Conservation (phyloP, 2,113 vertebrate species). For the Cromileptes altivelis region DNA sequence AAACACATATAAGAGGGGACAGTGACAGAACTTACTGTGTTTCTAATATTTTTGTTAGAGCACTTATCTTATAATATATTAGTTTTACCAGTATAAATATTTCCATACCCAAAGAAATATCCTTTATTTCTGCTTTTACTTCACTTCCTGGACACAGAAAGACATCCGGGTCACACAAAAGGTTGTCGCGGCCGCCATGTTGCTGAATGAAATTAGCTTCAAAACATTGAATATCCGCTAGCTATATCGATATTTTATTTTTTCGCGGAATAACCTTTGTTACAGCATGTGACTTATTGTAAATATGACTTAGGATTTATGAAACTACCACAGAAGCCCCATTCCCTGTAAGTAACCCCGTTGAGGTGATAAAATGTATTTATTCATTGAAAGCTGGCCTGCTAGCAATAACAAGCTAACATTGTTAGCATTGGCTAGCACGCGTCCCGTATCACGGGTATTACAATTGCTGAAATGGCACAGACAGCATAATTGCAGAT, state of each 20-base stretch:
- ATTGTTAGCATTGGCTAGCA: constrained; percentile 56
- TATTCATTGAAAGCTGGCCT: constrained; percentile 58
- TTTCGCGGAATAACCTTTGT: constrained; percentile 38
- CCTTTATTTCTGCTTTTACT: too few species aligned
- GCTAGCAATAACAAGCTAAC: constrained; percentile 73
- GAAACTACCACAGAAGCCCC: constrained; percentile 43
- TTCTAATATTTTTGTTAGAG: too few species aligned
- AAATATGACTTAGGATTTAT: constrained; percentile 75
- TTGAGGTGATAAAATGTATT: constrained; percentile 46
- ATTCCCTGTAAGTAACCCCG: constrained; percentile 72
- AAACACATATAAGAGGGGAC: too few species aligned
- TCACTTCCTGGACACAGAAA: constrained; percentile 27
- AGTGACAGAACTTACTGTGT: too few species aligned
- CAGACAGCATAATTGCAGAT: not conserved
- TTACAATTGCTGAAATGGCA: constrained; percentile 33
- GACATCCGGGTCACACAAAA: constrained; percentile 75
- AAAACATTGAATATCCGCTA: constrained; percentile 75
- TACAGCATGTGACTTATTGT: constrained; percentile 44
- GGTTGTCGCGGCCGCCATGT: constrained; percentile 82
- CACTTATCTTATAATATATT: too few species aligned
- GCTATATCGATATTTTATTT: constrained; percentile 71
- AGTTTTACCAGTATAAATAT: too few species aligned
- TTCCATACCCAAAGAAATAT: too few species aligned
- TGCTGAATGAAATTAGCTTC: constrained; percentile 82
- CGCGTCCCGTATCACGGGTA: constrained; percentile 27